These are phyloP conservation scores for Mycteria americana DNA, from an alignment of 2,797 vertebrate species.

Conservation along the genomic window DNA sequence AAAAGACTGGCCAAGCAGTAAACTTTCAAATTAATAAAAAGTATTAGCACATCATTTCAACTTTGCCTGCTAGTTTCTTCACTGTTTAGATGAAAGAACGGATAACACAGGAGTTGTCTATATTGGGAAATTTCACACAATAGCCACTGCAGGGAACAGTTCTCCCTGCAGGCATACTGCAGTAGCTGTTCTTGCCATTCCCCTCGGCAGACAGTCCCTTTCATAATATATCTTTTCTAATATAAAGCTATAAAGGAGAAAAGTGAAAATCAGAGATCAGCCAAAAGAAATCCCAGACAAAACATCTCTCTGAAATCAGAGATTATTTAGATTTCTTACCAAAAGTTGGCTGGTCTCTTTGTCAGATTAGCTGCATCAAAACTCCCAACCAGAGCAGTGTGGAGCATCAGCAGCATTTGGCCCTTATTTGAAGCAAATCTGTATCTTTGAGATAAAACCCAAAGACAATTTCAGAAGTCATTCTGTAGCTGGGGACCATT, in stretches of 20 bases:
- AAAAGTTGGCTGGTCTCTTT: not conserved
- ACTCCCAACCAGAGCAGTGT: not conserved
- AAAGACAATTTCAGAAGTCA: not conserved
- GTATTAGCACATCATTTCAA: not conserved
- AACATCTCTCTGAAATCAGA: not conserved
- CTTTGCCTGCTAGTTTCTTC: not conserved
- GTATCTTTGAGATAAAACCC: not conserved
- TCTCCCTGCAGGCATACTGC: not conserved
- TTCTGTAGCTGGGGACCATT: not conserved
- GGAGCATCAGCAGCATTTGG: not conserved
- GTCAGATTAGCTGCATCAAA: not conserved
- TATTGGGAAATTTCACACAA: not conserved
- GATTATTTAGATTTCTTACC: not conserved
- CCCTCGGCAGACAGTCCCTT: not conserved
- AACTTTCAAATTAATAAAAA: not conserved
- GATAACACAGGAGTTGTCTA: not conserved
- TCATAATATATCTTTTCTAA: not conserved
- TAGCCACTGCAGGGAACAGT: not conserved
- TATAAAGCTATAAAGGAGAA: not conserved
- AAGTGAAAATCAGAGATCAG: not conserved
- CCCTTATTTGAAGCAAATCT: not conserved
- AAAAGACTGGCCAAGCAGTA: not conserved
- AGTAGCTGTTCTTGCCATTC: not conserved
- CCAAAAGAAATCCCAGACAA: not conserved
- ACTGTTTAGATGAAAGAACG: not conserved